A percentile compares a stretch with the other conserved stretches of the same genome.
These are phyloP conservation scores for Theocolax elegans DNA, from an alignment of 1,140 invertebrate species.

Conservation along the genomic window DNA sequence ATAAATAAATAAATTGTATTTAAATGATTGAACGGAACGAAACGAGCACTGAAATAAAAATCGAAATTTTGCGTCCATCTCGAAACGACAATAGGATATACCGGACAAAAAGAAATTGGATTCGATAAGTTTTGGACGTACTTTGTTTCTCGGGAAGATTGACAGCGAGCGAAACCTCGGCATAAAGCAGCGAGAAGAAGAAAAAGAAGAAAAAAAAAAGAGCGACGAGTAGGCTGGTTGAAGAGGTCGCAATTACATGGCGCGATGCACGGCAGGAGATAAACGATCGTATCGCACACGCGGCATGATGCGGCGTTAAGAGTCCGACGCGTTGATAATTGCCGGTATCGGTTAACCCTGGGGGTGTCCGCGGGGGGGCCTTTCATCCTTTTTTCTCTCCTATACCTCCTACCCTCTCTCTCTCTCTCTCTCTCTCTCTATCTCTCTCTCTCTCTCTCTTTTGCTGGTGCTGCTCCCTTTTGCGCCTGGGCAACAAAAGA, in stretches of 20 bases:
- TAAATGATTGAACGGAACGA: no score
- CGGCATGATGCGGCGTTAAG: not conserved
- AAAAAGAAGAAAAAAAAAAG: not conserved
- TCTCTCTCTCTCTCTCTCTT: constrained; percentile 19
- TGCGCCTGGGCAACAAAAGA: not conserved
- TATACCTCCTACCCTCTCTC: constrained; percentile 44
- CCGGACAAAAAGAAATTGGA: no score
- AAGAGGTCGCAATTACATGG: constrained; percentile 54
- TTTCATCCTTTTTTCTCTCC: constrained; percentile 44
- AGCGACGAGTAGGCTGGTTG: constrained; percentile 6
- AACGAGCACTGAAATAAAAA: no score
- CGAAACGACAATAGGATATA: no score
- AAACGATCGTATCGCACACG: constrained; percentile 43
- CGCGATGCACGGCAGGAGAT: constrained; percentile 51
- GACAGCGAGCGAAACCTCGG: no score
- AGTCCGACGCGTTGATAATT: constrained; percentile 64
- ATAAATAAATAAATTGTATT: no score
- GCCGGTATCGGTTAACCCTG: constrained; percentile 68
- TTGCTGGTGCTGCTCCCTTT: no score
- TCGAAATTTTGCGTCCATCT: no score
- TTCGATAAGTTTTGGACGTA: no score
- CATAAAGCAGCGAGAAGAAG: no score
- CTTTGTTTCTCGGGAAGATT: no score
- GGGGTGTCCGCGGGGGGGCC: constrained; percentile 45
- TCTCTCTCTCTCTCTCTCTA: constrained; percentile 15